Conservation (phyloP, 2,797 vertebrate species). For the Neostethus bicornis region DNA sequence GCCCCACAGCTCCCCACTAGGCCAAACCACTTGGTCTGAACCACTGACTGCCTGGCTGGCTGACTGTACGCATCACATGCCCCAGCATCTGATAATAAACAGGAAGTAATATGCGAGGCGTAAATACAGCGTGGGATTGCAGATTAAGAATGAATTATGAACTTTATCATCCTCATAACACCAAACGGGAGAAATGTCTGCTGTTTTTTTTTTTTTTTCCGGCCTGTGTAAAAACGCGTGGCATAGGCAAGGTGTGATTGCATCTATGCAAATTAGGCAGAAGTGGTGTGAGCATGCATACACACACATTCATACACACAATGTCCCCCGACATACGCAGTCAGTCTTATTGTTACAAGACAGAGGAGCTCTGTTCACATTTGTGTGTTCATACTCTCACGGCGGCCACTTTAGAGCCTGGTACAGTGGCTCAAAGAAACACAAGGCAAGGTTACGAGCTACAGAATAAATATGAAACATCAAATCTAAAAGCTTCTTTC, state of each 20-base stretch:
- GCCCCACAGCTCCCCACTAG: slow-evolving; percentile 66
- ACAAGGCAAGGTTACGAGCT: slow-evolving; percentile 43
- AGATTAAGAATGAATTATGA: slow-evolving; percentile 59
- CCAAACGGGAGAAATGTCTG: slow-evolving; percentile 45
- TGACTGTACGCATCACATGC: slow-evolving; percentile 64
- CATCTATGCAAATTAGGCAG: slow-evolving; percentile 72
- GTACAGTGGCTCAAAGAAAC: slow-evolving; percentile 51
- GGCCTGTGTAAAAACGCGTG: slow-evolving; percentile 39
- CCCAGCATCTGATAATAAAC: slow-evolving; percentile 65
- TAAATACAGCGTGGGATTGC: slow-evolving; percentile 57
- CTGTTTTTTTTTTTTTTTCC: slow-evolving; percentile 4
- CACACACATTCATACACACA: slow-evolving; percentile 45
- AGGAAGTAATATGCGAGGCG: slow-evolving; percentile 63
- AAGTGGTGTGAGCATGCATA: slow-evolving; percentile 45
- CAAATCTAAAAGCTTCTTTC: slow-evolving; percentile 14
- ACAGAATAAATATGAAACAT: slow-evolving; percentile 4
- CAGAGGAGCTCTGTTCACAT: slow-evolving; percentile 70
- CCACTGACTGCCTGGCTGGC: slow-evolving; percentile 67
- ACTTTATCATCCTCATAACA: slow-evolving; percentile 53
- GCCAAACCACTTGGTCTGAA: slow-evolving; percentile 77
- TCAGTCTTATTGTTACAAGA: slow-evolving; percentile 70
- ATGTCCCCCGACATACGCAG: slow-evolving; percentile 54
- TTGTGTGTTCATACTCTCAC: slow-evolving; percentile 46
- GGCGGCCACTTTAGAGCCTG: slow-evolving; percentile 58
- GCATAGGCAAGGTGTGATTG: slow-evolving; percentile 68